These are phyloP conservation scores for Grammomys dolichurus DNA, from an alignment of 2,113 vertebrate species.

Conservation along the genomic window DNA sequence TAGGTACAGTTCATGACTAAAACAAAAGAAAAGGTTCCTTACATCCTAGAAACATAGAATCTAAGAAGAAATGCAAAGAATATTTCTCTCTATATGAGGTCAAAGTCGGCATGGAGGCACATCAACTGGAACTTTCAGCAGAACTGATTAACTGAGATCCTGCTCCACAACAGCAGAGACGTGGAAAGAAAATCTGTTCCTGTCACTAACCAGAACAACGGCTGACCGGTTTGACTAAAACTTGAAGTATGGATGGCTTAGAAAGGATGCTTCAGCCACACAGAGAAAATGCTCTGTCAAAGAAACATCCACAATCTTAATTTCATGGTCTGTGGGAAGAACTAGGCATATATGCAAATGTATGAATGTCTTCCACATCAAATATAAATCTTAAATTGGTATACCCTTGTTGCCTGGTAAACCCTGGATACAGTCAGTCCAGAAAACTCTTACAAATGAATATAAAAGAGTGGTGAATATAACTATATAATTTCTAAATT, in stretches of 20 bases:
- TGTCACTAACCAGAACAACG: conserved; percentile 47
- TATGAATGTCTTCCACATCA: not conserved
- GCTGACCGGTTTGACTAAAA: conserved; percentile 49
- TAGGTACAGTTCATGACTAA: conserved; percentile 15
- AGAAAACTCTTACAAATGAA: conserved; percentile 26
- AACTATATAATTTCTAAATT: conserved; percentile 31
- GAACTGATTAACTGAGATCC: conserved; percentile 60
- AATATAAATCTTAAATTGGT: not conserved
- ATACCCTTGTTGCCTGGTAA: not conserved
- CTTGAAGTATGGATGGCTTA: conserved; percentile 43
- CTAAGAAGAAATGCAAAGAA: conserved; percentile 41
- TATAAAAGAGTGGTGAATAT: conserved; percentile 27
- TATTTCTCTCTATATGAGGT: conserved; percentile 4
- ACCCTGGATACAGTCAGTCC: not conserved
- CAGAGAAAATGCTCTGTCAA: conserved; percentile 37
- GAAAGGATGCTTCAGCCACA: conserved; percentile 18
- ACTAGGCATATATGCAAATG: not conserved
- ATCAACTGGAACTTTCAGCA: conserved; percentile 46
- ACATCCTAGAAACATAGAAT: not conserved
- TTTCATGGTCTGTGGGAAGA: conserved; percentile 44
- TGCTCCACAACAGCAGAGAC: conserved; percentile 5
- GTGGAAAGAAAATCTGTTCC: conserved; percentile 56
- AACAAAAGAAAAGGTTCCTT: conserved; percentile 50
- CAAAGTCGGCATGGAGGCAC: conserved; percentile 49
- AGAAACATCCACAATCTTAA: not conserved